Conservation (phyloP, 2,113 vertebrate species). For the Hymenochirus boettgeri region DNA sequence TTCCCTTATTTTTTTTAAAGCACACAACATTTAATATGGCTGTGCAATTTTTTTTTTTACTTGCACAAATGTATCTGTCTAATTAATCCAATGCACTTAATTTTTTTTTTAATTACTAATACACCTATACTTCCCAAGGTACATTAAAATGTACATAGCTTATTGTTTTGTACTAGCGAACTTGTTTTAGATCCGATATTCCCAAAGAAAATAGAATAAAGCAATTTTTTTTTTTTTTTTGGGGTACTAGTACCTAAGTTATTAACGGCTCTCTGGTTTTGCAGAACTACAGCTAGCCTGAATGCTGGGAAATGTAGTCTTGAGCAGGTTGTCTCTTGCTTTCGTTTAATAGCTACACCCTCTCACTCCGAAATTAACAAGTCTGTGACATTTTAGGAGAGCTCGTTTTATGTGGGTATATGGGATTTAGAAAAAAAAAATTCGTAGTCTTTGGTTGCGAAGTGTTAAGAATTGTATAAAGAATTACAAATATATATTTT, state of each 20-base stretch:
- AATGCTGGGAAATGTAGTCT: too few species aligned
- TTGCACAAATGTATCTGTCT: slow-evolving; percentile 68
- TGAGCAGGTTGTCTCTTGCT: neutral
- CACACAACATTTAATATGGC: slow-evolving; percentile 7
- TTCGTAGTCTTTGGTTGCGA: slow-evolving; percentile 34
- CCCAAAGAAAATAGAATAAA: slow-evolving; percentile 30
- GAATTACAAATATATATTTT: slow-evolving; percentile 35
- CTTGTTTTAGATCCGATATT: slow-evolving; percentile 4
- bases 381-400: neutral
- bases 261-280: too few species aligned
- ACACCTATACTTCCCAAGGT: slow-evolving; percentile 67
- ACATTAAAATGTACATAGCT: slow-evolving; percentile 69
- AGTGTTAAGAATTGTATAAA: slow-evolving; percentile 40
- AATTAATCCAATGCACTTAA: slow-evolving; percentile 70
- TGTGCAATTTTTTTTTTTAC: slow-evolving; percentile 54
- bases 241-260: too few species aligned
- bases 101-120: slow-evolving; percentile 61
- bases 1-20: too few species aligned
- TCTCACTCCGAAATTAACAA: slow-evolving; percentile 7
- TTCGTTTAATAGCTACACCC: neutral
- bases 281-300: too few species aligned
- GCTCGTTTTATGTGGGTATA: slow-evolving; percentile 4
- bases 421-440: neutral
- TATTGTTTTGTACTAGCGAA: neutral
- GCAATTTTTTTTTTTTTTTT: too few species aligned